These are phyloP conservation scores for Saturnia pavonia DNA, from an alignment of 2,888 invertebrate species.

Conservation along the genomic window DNA sequence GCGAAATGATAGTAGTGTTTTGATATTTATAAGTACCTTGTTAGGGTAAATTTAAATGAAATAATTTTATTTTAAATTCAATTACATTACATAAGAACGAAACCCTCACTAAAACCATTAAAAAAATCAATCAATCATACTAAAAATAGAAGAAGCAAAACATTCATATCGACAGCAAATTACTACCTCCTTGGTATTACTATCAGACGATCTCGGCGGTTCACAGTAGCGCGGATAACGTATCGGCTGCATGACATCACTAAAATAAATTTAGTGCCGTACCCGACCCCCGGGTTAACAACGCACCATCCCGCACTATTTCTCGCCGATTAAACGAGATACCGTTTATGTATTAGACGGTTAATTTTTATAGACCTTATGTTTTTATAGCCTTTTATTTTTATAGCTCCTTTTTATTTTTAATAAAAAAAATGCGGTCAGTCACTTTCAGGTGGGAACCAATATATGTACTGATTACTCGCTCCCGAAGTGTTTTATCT, in stretches of 20 bases:
- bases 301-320: conserved; percentile 62
- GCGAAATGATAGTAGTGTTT: no score
- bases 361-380: conserved; percentile 18
- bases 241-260: conserved; percentile 68
- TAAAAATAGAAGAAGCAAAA: background rate
- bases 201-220: conserved; percentile 59
- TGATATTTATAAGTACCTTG: no score
- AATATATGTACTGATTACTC: background rate
- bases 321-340: conserved; percentile 59
- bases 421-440: background rate
- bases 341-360: conserved; percentile 45
- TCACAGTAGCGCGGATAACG: conserved; percentile 67
- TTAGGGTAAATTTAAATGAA: no score
- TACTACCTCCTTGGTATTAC: conserved; percentile 44
- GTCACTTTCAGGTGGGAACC: background rate
- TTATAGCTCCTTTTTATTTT: background rate
- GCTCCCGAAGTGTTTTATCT: background rate
- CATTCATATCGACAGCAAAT: conserved; percentile 57
- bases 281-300: conserved; percentile 64
- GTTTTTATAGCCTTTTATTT: conserved; percentile 17
- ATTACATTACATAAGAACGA: background rate
- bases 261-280: conserved; percentile 69
- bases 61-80: no score
- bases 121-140: background rate
- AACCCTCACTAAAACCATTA: background rate